Evolutionary conservation across 2,888 invertebrate species (phyloP).

Genomic region (Pristionchus mayeri): DNA sequence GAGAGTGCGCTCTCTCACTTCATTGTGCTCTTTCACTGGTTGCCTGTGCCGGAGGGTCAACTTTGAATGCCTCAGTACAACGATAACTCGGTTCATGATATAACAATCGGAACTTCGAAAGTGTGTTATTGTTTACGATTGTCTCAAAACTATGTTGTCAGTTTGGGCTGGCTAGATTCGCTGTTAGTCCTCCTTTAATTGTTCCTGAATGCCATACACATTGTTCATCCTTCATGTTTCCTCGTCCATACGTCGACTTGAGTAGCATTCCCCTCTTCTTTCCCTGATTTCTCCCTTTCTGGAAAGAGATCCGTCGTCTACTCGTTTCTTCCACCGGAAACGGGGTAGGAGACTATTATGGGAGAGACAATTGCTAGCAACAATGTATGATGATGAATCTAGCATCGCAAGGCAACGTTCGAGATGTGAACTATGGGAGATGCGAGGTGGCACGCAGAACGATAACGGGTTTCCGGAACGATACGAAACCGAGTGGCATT

Average conservation of each 20-base stretch:
- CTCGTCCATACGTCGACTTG: background rate
- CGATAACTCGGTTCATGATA: too few relatives aligned
- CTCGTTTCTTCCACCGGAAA: conserved; percentile 41
- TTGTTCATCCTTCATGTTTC: conserved; percentile 14
- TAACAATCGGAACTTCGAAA: too few relatives aligned
- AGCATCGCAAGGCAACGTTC: background rate
- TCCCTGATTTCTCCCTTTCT: conserved; percentile 1
- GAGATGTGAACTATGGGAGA: background rate
- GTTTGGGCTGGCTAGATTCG: too few relatives aligned
- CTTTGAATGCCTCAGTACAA: too few relatives aligned
- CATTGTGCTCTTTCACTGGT: too few relatives aligned
- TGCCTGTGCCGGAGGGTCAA: too few relatives aligned
- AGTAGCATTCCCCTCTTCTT: conserved; percentile 12
- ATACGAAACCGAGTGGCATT: background rate
- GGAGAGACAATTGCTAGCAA: conserved; percentile 45
- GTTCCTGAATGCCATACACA: too few relatives aligned
- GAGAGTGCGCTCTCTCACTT: too few relatives aligned
- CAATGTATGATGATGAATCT: conserved; percentile 28
- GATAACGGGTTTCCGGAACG: background rate
- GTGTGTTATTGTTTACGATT: too few relatives aligned
- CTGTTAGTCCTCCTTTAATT: too few relatives aligned
- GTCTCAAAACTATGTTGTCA: too few relatives aligned
- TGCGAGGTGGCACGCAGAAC: background rate
- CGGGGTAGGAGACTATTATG: conserved; percentile 19
- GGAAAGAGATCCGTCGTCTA: conserved; percentile 39